Base-by-base conservation (phyloP, 2,888 invertebrate species). In the Caradrina clavipalpis region DNA sequence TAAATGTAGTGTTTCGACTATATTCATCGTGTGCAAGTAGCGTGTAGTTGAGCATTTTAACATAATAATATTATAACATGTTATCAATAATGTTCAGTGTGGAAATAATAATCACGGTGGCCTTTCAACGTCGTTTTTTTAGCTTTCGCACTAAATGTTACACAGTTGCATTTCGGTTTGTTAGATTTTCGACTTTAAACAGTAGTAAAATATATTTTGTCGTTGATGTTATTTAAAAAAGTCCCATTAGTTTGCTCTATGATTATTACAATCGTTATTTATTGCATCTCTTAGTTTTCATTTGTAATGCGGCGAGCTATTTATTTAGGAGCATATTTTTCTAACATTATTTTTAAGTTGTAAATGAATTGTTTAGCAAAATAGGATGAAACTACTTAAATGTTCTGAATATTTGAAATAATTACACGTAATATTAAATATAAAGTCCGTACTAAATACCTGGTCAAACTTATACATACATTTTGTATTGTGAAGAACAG, bases 11-110 rank as follows among this genome's bases (percentile, higher is more conserved):
- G 81, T 81, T 84, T 87, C 60, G 74, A 79, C 64, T 78, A 78
- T 87, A 80, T 83, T 73, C 68, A 80, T 76, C 64, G 86, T 79
- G 86, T 90, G 87, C 82, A 80, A 76, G 83, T 90, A 89, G 90
- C 51, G 76, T 56, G 84, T 89, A 90, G 87, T 80, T 62, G 76
- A 76, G 69, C 75, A 85, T 77, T 77, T 81, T 74, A 74, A 82
- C 66, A 81, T 85, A 64, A 80, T 78, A 83, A 80, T 80, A 82
- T 77, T 76, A 76, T 76, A 73, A 80, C 64, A 75, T 81, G 69
- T 85, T 73, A 71, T 82, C 51, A 68, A 77, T 82, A 61, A 64
- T 76, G 49, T 76, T 67, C 63, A 69, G 76, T 75, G 75, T 80
- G 72, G 54, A 71, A 81, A 81, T 81, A 81, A 84, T 80, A 84